These are phyloP conservation scores for Cynocephalus volans DNA, from an alignment of 2,113 vertebrate genomes.

Conservation along the genomic window DNA sequence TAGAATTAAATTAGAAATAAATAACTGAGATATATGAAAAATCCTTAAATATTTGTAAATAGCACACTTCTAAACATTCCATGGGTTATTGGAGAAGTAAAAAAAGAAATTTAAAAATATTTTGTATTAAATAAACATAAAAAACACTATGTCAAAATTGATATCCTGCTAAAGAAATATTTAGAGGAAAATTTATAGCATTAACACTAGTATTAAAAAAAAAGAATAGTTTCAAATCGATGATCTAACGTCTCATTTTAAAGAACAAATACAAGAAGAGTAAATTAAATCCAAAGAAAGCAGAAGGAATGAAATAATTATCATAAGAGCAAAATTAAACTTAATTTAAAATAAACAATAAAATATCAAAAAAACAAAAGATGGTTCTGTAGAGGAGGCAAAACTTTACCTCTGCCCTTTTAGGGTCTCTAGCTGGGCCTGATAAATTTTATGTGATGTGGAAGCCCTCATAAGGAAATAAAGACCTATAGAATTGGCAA, in stretches of 20 bases:
- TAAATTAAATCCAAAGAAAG: neutral
- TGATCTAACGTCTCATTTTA: neutral
- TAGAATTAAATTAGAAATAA: constrained; percentile 11
- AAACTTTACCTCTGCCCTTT: neutral
- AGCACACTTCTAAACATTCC: neutral
- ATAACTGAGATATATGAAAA: neutral
- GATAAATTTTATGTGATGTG: neutral
- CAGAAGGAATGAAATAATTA: neutral
- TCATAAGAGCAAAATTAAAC: neutral
- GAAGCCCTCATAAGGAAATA: neutral
- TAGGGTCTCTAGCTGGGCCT: neutral
- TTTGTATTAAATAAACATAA: neutral
- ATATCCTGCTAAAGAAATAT: neutral
- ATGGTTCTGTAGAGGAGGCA: neutral
- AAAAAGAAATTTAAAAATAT: neutral
- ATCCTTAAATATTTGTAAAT: neutral
- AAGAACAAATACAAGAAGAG: neutral
- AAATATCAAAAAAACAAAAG: neutral
- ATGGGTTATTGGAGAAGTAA: neutral
- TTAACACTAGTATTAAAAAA: neutral
- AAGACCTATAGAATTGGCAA: neutral
- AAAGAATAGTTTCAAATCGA: neutral
- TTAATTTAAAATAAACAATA: neutral
- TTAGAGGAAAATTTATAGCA: neutral
- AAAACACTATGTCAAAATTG: neutral